Base-by-base conservation (phyloP, 1,140 invertebrate genomes). In the Euura saliciscinereae region DNA sequence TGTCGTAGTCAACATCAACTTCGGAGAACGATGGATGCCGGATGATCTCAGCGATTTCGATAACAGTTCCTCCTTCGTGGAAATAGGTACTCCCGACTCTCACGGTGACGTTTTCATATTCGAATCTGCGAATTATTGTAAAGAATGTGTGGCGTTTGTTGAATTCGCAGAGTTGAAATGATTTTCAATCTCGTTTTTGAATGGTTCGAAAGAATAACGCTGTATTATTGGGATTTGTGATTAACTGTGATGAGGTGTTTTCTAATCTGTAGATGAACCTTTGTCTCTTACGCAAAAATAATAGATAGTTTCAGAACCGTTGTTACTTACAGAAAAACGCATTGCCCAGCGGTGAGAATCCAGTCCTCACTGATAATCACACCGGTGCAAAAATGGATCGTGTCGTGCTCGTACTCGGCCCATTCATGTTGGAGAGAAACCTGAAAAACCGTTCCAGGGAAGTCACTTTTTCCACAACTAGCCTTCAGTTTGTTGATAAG, bases 351-450 rank as follows among this genome's bases (percentile, higher is more conserved):
- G 42, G 85, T 88, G 64, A 91, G 77, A 73, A 89, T 82, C 85
- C 84, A 88, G 43, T 80, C 69, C 68, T 84, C 75, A 67, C 76
- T 79, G 70, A 90, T 83, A 66, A 91, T 83, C 51, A 83, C 84
- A 2, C 85, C 90, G 66, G 87, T 88, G 74, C 89, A 90, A 73
- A 89, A 89, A 78, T 91, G 90, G 13, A 76, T 73, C 69, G 79
- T 73, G 46, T 80, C 68, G 73, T 79, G 79, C n/a, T 75, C 74
- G 66, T 85, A 85, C 76, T 85, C 85, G 8, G 78, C 77, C 6
- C 79, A 78, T 65, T 79, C 78, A 44, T 80, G 70, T 73, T 81
- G 84, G 64, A 84, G 66, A 5, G 82, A 84, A 42, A 85, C 80
- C 79, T 81, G 59, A 8, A 64, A 45, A n/a, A 28, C 28, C 28